Evolutionary conservation across 2,888 invertebrate genomes (phyloP), one percentile per base, ranked within the genome.

Genomic region (Lithophane ornitopus): DNA sequence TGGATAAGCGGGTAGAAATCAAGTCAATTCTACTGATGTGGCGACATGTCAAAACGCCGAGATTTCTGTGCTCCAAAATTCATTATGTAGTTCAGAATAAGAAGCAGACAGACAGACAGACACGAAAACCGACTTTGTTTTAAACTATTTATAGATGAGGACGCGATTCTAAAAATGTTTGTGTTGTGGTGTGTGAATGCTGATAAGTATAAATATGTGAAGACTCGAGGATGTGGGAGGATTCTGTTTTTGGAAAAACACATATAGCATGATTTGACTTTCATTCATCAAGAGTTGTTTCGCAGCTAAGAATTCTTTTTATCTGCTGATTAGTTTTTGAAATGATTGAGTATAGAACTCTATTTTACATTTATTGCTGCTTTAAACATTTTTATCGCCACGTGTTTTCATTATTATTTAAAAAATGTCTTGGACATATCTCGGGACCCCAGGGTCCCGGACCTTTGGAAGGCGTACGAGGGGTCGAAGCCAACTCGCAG

Each of bases 161-260:
- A 78, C 34, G 41, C 58, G 28, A 69, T 82, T 82, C 56, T 65
- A 46, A 59, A 77, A 65, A 67, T 66, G 76, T 54, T 59, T 65
- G 62, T 67, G 39, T 82, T 76, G 77, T 62, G 41, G 34, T 61
- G 41, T 54, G 74, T 16, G 59, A 59, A 70, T 65, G n/a, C 28
- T 61, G 65, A 41, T 61, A 54, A 34, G 22, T 54, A 81, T 75
- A 58, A 65, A 81, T 61, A 66, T 80, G 16, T 73, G 22, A 65
- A 44, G 2, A 80, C n/a, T 80, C 26, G 59, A 54, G 54, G 39
- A 75, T 59, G 52, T 54, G 44, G 28, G 52, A 58, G 56, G 14
- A 54, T 49, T 26, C 61, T 76, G 46, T 82, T 82, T 65, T 58
- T 63, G 67, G 28, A 39, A 63, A 58, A 77, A 46, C 52, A n/a